Base-by-base conservation (phyloP, 2,113 vertebrate species). In the Todiramphus saurophagus region DNA sequence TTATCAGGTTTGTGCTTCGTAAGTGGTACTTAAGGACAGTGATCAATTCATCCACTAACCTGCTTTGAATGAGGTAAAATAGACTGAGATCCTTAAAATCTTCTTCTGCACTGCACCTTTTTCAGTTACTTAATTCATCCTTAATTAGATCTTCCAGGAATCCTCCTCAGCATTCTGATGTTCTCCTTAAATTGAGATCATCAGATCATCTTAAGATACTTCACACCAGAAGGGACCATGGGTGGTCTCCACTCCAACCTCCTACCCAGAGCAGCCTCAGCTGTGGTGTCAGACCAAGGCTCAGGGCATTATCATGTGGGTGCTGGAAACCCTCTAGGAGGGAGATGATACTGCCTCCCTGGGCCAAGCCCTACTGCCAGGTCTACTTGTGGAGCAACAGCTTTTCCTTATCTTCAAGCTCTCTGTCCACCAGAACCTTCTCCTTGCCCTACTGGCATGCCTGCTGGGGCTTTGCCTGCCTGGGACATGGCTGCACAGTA, bases 401-500 rank as follows among this genome's bases (percentile, higher is more conserved):
- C 10, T 68, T 87, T 37, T 10, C 10, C 11, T 31, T 55, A 25
- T 17, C 25, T 77, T 11, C 58, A 74, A 13, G 2, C 7, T 30
- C 17, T 89, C n/a, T 43, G 20, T 14, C 5, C 20, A 37, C 31
- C 37, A 59, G 27, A 3, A 41, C 11, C 13, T 89, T 46, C 25
- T 63, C 6, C 7, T 2, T 16, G 18, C 14, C 20, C 4, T 35
- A 19, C 5, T 0, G 1, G 9, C 21, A 9, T 7, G 1, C 1
- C 48, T 79, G 13, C 39, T 16, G 18, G 25, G 5, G 7, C 20
- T 67, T 18, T 74, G 30, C 20, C 58, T 59, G 33, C 23, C 9
- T 3, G 2, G 31, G 56, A 5, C 41, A 50, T 0, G 8, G 10
- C 28, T 44, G 43, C 7, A 39, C 5, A 17, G 10, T 53, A 9